These are phyloP conservation scores for Festucalex cinctus DNA, from an alignment of 2,113 vertebrate genomes.

Conservation along the genomic window DNA sequence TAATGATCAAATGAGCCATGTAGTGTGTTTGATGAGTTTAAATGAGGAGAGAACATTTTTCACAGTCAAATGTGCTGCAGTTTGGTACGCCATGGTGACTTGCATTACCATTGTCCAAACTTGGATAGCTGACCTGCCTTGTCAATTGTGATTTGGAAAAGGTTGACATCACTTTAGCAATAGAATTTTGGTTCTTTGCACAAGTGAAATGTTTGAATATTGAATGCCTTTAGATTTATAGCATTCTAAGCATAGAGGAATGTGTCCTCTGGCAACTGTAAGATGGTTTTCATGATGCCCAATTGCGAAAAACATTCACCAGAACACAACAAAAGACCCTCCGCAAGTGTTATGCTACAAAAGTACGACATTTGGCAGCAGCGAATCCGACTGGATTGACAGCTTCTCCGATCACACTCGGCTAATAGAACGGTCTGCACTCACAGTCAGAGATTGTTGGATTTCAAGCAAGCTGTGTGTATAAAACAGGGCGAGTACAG, in stretches of 20 bases:
- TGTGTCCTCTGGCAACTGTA: background rate
- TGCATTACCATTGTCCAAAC: background rate
- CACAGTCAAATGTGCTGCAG: background rate
- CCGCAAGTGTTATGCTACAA: conserved; percentile 3
- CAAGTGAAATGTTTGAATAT: background rate
- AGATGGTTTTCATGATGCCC: conserved; percentile 34
- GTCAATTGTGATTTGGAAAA: too few relatives aligned
- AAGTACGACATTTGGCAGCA: too few relatives aligned
- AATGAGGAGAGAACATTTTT: background rate
- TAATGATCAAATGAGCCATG: background rate
- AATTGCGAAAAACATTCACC: conserved; percentile 14
- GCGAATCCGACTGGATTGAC: background rate
- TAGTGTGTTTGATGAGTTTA: too few relatives aligned
- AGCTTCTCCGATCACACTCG: background rate
- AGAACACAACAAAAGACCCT: background rate
- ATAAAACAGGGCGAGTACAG: background rate
- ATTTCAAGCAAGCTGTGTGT: conserved; percentile 7
- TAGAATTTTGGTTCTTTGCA: background rate
- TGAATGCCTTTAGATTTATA: background rate
- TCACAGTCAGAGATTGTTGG: background rate
- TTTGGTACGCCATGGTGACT: background rate
- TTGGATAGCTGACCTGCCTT: too few relatives aligned
- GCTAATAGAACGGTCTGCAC: background rate
- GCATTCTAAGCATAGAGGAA: too few relatives aligned
- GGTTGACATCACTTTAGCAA: background rate